A percentile compares a stretch with the other conserved stretches of the same genome.
Evolutionary conservation across 2,888 invertebrate genomes (phyloP).

Genomic region (Ornithoptera alexandrae): DNA sequence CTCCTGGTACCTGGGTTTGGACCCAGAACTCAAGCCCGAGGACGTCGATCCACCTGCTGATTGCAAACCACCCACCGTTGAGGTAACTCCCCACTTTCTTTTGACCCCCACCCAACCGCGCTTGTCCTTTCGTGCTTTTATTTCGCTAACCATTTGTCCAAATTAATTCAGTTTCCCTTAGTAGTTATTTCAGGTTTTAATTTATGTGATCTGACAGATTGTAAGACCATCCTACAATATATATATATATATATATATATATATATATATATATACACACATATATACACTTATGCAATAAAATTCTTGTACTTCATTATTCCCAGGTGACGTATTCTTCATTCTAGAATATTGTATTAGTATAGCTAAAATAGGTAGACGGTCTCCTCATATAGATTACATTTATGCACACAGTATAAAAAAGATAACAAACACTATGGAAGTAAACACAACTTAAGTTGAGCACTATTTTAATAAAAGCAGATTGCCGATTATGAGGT

Average conservation of each 20-base stretch:
- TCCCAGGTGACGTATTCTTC: neutral
- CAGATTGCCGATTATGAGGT: neutral
- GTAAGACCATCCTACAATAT: constrained; percentile 12
- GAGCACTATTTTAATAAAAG: neutral
- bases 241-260: neutral
- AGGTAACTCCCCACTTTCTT: constrained; percentile 46
- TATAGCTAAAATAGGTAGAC: neutral
- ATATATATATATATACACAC: neutral
- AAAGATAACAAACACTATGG: neutral
- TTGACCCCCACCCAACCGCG: neutral
- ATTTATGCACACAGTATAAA: constrained; percentile 1
- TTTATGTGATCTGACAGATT: constrained; percentile 21
- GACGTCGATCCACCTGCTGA: constrained; percentile 63
- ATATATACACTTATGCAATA: neutral
- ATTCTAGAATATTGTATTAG: no score
- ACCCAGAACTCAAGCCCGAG: constrained; percentile 73
- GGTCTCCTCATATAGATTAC: neutral
- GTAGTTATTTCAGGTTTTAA: neutral
- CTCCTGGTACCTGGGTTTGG: constrained; percentile 74
- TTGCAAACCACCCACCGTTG: constrained; percentile 55
- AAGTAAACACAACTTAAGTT: neutral
- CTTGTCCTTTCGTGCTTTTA: constrained; percentile 4
- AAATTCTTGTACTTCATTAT: neutral
- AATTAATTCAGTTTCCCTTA: neutral
- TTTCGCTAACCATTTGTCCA: constrained; percentile 8